Evolutionary conservation across 2,797 vertebrate species (phyloP).

Genomic region (Tadarida brasiliensis): DNA sequence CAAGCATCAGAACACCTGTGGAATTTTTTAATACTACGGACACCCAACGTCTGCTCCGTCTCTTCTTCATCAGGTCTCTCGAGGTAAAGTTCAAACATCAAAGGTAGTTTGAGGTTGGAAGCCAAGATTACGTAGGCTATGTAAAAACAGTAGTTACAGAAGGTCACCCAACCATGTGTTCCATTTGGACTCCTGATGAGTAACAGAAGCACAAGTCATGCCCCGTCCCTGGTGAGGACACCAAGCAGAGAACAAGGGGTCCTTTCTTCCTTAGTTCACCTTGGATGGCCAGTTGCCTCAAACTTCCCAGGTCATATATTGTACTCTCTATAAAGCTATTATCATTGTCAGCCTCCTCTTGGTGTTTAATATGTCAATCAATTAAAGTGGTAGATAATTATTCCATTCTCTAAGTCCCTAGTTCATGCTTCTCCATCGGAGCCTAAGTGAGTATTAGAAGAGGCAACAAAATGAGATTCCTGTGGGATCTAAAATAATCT

Average conservation of each 20-base stretch:
- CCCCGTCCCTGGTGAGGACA: not conserved
- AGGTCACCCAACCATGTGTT: not conserved
- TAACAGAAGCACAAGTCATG: not conserved
- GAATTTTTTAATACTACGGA: not conserved
- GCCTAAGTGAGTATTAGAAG: slow-evolving; percentile 19
- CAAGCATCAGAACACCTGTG: not conserved
- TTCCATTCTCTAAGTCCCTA: not conserved
- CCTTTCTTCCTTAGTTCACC: not conserved
- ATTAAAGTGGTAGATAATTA: not conserved
- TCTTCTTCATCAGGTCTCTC: not conserved
- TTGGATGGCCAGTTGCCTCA: not conserved
- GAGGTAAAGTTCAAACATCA: not conserved
- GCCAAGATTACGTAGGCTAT: not conserved
- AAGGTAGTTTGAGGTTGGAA: not conserved
- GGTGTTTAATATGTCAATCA: not conserved
- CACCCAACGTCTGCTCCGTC: not conserved
- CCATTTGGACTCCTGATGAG: not conserved
- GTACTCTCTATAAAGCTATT: not conserved
- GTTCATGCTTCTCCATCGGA: not conserved
- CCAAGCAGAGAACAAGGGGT: not conserved
- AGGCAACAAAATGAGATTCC: slow-evolving; percentile 37
- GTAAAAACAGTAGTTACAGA: not conserved
- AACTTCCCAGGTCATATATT: not conserved
- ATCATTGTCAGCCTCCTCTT: not conserved
- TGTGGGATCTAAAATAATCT: not conserved